Base-by-base conservation (phyloP, 2,888 invertebrate genomes). In the Teleiodes luculella region DNA sequence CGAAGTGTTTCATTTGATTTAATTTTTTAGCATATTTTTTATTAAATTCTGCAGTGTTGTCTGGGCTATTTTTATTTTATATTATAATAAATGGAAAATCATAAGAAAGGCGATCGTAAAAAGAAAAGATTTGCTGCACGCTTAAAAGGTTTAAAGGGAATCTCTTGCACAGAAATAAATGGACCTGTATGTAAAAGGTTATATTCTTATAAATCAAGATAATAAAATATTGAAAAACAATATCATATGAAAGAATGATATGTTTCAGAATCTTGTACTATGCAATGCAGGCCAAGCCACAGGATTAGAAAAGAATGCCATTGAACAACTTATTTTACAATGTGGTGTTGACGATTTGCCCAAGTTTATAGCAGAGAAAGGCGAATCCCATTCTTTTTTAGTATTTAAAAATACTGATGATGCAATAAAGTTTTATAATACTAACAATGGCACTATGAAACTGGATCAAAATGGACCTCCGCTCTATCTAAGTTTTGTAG, bases 201-300 rank as follows among this genome's bases (percentile, higher is more conserved):
- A 52, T n/a, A 31, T 47, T 49, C 18, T 51, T 37, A 36, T 41
- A 3, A 10, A 8, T 41, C 18, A 11, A 10, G 5, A 14, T 16
- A 16, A 7, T 36, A n/a, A 35, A 35, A 11, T n/a, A n/a, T n/a
- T 0, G 3, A 35, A 35, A 5, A 16, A 39, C 16, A n/a, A 35
- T n/a, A n/a, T 3, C n/a, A n/a, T 39, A 16, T 16, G 14, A 39
- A 39, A 7, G 16, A 2, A 18, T 16, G n/a, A 4, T 8, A n/a
- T 13, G 51, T 91, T 91, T 58, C 76, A 96, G 96, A 90, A 92
- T 72, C 66, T 96, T 45, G 91, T 93, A 41, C 83, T 98, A n/a
- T 95, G 96, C 66, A 98, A 98, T 84, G 95, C 94, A 24, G 98
- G 98, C 0, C 91, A 97, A 57, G 95, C 94, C 1, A 96, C 95